phyloP scores from a whole-genome alignment of 2,113 vertebrate genomes.

The Mormoops blainvillei region DNA sequence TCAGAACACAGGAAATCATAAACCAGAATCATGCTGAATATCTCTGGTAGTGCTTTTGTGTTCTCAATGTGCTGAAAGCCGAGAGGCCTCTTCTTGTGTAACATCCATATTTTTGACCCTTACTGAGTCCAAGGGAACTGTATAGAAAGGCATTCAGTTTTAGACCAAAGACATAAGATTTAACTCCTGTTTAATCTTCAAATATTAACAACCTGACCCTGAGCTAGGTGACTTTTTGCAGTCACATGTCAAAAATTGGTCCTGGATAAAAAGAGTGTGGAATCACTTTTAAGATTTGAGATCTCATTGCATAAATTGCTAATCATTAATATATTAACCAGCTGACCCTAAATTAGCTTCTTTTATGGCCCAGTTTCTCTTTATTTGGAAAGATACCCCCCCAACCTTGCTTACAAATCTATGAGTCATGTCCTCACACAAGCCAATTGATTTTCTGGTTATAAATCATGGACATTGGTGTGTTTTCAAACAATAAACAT shows the following conservation, averaged over 20 bases:
- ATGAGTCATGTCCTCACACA: not conserved
- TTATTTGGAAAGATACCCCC: not conserved
- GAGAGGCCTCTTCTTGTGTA: not conserved
- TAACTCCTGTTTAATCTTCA: not conserved
- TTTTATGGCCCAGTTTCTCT: not conserved
- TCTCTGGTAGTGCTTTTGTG: not conserved
- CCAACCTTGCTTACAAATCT: not conserved
- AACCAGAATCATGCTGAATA: not conserved
- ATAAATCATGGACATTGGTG: constrained; percentile 27
- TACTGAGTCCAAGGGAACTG: not conserved
- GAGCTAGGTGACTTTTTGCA: not conserved
- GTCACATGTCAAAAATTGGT: not conserved
- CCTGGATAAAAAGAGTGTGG: not conserved
- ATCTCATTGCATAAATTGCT: not conserved
- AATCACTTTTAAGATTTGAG: not conserved
- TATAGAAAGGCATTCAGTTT: not conserved
- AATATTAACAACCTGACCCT: not conserved
- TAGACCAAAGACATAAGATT: not conserved
- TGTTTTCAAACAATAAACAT: constrained; percentile 64
- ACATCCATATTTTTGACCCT: not conserved
- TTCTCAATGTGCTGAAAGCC: not conserved
- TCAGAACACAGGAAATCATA: constrained; percentile 43
- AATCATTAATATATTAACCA: not conserved
- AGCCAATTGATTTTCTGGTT: constrained; percentile 24
- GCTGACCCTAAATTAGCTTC: not conserved